phyloP scores from a whole-genome alignment of 2,888 invertebrate genomes.

The Heteromurus nitidus region DNA sequence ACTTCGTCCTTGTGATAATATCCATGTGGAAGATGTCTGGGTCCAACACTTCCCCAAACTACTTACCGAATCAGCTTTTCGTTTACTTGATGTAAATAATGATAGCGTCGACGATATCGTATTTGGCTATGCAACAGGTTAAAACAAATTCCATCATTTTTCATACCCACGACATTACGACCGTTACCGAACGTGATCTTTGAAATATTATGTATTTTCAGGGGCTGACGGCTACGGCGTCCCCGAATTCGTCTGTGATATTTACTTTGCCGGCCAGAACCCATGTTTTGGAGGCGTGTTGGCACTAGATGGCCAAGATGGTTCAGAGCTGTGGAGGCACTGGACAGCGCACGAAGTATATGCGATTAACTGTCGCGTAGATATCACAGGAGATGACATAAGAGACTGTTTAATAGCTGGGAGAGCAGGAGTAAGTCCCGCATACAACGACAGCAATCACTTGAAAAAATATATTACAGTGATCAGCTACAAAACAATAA shows the following conservation, averaged over 20 bases:
- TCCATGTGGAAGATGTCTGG: slow-evolving; percentile 82
- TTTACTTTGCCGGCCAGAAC: slow-evolving; percentile 81
- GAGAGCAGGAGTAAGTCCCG: slow-evolving; percentile 81
- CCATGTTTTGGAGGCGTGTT: slow-evolving; percentile 86
- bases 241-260: slow-evolving; percentile 78
- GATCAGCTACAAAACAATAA: neutral
- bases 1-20: slow-evolving; percentile 80
- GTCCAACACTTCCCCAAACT: slow-evolving; percentile 82
- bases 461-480: neutral
- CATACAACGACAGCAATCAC: too few relatives aligned
- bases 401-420: slow-evolving; percentile 86
- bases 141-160: too few relatives aligned
- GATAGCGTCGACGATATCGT: slow-evolving; percentile 85
- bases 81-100: slow-evolving; percentile 83
- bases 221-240: slow-evolving; percentile 80
- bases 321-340: slow-evolving; percentile 84
- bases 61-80: slow-evolving; percentile 84
- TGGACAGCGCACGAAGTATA: slow-evolving; percentile 85
- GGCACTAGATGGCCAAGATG: slow-evolving; percentile 82
- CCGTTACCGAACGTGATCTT: neutral
- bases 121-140: slow-evolving; percentile 87
- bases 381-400: slow-evolving; percentile 82
- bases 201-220: slow-evolving; percentile 66
- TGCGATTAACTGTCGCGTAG: slow-evolving; percentile 83
- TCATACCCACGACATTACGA: neutral